Conservation (phyloP, 2,888 invertebrate genomes). For the Brachylomia viminalis region DNA sequence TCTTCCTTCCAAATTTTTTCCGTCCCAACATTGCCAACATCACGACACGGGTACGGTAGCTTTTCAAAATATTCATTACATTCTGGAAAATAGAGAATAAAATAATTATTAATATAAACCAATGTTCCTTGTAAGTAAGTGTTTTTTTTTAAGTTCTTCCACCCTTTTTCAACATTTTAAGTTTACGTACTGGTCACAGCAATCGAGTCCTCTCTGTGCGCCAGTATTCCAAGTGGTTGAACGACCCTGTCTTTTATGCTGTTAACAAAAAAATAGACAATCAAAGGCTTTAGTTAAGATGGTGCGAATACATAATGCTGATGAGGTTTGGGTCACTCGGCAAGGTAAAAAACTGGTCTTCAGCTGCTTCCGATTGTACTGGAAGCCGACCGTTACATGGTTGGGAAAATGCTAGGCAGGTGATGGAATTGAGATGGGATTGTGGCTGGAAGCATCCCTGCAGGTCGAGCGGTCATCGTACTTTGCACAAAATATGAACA, state of each 20-base stretch:
- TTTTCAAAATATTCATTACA: conserved; percentile 48
- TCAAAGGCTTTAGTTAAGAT: neutral
- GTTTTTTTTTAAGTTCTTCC: too few species aligned
- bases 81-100: conserved; percentile 28
- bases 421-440: too few species aligned
- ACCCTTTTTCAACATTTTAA: too few species aligned
- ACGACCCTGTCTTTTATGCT: neutral
- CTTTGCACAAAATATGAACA: too few species aligned
- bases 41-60: conserved; percentile 48
- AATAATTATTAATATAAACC: neutral
- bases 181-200: conserved; percentile 20
- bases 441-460: too few species aligned
- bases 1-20: conserved; percentile 18
- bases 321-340: neutral
- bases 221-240: conserved; percentile 6
- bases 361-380: neutral
- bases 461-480: too few species aligned
- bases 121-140: neutral
- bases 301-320: too few species aligned
- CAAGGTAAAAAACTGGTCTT: neutral
- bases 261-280: neutral
- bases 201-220: neutral
- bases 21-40: neutral
- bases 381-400: neutral
- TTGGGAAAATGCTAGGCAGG: too few species aligned